Conservation (phyloP, 1,140 invertebrate species). For the Drosophila gunungcola region DNA sequence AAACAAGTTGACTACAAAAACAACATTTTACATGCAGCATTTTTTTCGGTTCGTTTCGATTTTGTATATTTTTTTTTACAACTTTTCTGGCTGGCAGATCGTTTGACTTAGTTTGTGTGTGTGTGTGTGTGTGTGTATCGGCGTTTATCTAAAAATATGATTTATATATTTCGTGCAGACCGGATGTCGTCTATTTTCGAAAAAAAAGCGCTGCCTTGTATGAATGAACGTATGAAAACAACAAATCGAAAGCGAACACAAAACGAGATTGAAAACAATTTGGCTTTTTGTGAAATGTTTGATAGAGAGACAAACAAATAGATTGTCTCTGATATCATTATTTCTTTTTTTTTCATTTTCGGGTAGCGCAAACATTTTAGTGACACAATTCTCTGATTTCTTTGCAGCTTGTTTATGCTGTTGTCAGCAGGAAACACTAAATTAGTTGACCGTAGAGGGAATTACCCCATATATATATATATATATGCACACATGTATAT, state of each 20-base stretch:
- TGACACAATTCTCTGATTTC: conserved; percentile 63
- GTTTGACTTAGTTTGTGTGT: conserved; percentile 20
- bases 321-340: conserved; percentile 39
- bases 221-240: conserved; percentile 54
- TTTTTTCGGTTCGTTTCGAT: conserved; percentile 19
- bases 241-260: conserved; percentile 37
- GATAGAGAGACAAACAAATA: conserved; percentile 42
- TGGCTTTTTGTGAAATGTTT: conserved; percentile 58
- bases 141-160: conserved; percentile 82
- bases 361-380: conserved; percentile 45
- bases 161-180: conserved; percentile 80
- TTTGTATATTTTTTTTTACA: conserved; percentile 40
- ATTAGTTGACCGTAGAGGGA: conserved; percentile 76
- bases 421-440: conserved; percentile 81
- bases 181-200: conserved; percentile 84
- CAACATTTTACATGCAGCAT: conserved; percentile 48
- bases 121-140: conserved; percentile 47
- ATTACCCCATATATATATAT: conserved; percentile 61
- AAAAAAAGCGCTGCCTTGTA: conserved; percentile 27
- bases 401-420: conserved; percentile 45
- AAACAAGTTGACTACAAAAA: conserved; percentile 55
- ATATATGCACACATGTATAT: conserved; percentile 28
- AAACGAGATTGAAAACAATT: conserved; percentile 52
- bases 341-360: conserved; percentile 7
- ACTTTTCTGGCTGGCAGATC: conserved; percentile 35